A percentile compares a stretch with the other conserved stretches of the same genome.
These are phyloP conservation scores for Trematomus loennbergii DNA, from an alignment of 2,113 vertebrate genomes.

Conservation along the genomic window DNA sequence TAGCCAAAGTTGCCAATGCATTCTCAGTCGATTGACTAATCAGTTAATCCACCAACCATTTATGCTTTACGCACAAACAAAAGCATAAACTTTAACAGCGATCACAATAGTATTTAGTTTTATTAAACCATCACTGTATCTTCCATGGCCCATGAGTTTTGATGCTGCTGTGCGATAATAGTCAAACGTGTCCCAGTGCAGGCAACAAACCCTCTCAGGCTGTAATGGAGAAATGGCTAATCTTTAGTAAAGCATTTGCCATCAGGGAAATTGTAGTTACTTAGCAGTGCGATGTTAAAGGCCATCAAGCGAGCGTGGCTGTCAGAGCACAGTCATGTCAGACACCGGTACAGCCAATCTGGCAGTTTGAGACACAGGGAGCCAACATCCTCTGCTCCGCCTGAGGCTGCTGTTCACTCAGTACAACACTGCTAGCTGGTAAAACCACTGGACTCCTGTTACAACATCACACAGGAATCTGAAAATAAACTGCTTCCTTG, in stretches of 20 bases:
- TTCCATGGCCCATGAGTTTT: neutral
- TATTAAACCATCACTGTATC: slow-evolving; percentile 1
- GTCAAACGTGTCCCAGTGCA: slow-evolving; percentile 30
- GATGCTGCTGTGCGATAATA: slow-evolving; percentile 31
- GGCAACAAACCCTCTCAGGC: slow-evolving; percentile 44
- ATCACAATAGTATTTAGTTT: neutral
- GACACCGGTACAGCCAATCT: slow-evolving; percentile 64
- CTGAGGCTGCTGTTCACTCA: slow-evolving; percentile 57
- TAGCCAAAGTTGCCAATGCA: neutral
- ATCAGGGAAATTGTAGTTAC: slow-evolving; percentile 68
- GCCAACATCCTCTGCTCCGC: slow-evolving; percentile 47
- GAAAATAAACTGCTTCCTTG: slow-evolving; percentile 9
- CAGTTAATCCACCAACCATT: neutral
- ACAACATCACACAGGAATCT: slow-evolving; percentile 20
- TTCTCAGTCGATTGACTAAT: neutral
- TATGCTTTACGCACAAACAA: neutral
- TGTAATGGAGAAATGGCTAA: slow-evolving; percentile 55
- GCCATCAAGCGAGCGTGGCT: slow-evolving; percentile 61
- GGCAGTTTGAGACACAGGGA: slow-evolving; percentile 64
- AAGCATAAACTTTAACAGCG: slow-evolving; percentile 6
- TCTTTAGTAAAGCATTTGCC: slow-evolving; percentile 62
- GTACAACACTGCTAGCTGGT: slow-evolving; percentile 47
- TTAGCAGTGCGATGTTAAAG: slow-evolving; percentile 64
- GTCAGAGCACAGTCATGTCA: slow-evolving; percentile 74
- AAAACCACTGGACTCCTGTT: slow-evolving; percentile 38